Percentiles rank a stretch among this genome's conserved stretches.
Conservation (phyloP, 2,888 invertebrate species). For the Lamproptera curius region DNA sequence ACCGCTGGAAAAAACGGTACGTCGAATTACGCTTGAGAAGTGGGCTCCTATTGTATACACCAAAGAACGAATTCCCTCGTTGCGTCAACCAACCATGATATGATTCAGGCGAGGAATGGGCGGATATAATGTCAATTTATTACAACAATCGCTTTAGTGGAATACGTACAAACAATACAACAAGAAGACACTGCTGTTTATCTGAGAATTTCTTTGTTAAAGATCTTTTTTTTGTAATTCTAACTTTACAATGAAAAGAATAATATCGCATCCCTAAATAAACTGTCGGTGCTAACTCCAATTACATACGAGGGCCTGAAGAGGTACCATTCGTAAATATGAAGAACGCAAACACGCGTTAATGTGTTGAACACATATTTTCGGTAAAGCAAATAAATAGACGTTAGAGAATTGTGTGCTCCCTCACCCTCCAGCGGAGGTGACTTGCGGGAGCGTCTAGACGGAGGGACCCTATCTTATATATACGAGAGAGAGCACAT, state of each 20-base stretch:
- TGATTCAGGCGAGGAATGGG: constrained; percentile 5
- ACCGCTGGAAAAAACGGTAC: constrained; percentile 63
- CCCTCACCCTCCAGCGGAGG: constrained; percentile 65
- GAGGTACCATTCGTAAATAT: constrained; percentile 23
- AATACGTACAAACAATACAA: no score
- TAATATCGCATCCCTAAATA: neutral
- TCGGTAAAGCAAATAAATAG: constrained; percentile 70
- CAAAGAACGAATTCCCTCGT: constrained; percentile 24
- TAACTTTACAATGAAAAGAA: no score
- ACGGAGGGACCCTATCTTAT: constrained; percentile 62
- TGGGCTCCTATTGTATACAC: constrained; percentile 62
- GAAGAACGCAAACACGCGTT: constrained; percentile 38
- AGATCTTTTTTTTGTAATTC: no score
- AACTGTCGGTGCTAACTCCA: neutral
- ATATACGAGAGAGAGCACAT: constrained; percentile 30
- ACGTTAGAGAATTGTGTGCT: constrained; percentile 60
- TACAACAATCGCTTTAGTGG: neutral
- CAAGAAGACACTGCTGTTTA: no score
- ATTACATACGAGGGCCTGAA: neutral
- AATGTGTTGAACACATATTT: constrained; percentile 58
- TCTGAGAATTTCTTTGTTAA: no score
- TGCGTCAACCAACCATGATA: constrained; percentile 15
- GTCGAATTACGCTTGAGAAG: constrained; percentile 72
- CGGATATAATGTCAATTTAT: neutral
- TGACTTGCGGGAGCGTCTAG: constrained; percentile 73